phyloP scores from a whole-genome alignment of 2,113 vertebrate genomes.

The Otolemur garnettii region DNA sequence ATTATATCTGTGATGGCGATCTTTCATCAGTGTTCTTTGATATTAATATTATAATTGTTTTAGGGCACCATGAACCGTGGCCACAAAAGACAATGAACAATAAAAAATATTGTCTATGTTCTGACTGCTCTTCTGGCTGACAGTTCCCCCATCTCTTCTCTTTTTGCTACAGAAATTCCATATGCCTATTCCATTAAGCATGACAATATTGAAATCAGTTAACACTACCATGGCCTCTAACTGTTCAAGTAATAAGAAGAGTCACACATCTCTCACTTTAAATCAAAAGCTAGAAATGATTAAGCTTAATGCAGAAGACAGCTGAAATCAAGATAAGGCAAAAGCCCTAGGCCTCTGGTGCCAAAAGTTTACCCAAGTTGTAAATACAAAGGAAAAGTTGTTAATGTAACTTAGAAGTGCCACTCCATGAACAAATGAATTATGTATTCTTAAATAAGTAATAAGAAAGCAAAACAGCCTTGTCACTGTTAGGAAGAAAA shows the following conservation, averaged over 20 bases:
- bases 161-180: not conserved
- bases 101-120: not conserved
- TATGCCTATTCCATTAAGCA: not conserved
- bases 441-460: too few relatives aligned
- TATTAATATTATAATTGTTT: not conserved
- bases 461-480: not conserved
- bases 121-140: not conserved
- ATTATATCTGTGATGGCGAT: not conserved
- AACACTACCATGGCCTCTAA: not conserved
- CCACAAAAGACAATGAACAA: not conserved
- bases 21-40: not conserved
- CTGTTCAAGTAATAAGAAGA: not conserved
- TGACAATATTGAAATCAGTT: not conserved
- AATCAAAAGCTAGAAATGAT: not conserved
- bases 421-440: not conserved
- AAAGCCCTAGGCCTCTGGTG: not conserved
- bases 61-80: not conserved
- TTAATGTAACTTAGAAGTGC: not conserved
- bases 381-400: not conserved
- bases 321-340: not conserved
- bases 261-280: not conserved
- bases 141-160: not conserved
- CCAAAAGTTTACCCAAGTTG: not conserved
- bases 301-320: not conserved
- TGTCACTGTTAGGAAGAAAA: not conserved